Evolutionary conservation across 92 coral and sea anemone genomes (phyloP), one percentile per base, ranked within the genome.

Genomic region (Porites lobata): DNA sequence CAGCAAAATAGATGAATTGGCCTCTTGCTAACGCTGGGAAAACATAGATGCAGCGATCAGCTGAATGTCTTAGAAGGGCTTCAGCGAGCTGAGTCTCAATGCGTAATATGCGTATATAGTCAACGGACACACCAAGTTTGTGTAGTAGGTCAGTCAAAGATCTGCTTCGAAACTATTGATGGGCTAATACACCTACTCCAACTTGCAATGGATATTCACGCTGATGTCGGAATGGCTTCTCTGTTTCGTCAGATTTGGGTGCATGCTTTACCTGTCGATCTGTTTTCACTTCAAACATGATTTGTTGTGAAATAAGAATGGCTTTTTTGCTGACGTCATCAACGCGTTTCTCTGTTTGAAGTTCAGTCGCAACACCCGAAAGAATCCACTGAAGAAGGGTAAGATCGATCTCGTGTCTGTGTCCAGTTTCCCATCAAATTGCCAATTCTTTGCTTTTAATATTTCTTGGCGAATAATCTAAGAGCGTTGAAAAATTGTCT

Each of bases 381-480:
- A 86, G 68, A 86, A 78, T 69, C 84, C 90, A 86, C 81, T 75
- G 63, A 51, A 85, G 89, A 15, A 76, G 72, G 9, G 89, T 85
- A 52, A 76, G 54, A 65, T 86, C 65, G 77, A 47, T 2, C 58
- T 54, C 50, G 70, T 69, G 50, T 69, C 78, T 7, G 64, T 14
- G 67, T 68, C 19, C 50, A 86, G 72, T 29, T 18, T 59, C 1
- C 75, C 91, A 80, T 79, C 82, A 38, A 80, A 87, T 72, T 87
- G 87, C 87, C 91, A 88, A 78, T 9, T 67, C 29, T 38, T 65
- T 78, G 78, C 77, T 22, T 76, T 2, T 50, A 50, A 22, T 14
- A 86, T 86, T 76, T 86, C 90, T 50, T 72, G n/a, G 56, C 78
- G 79, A 53, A 86, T 22, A 52, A 86, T 81, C 82, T 81, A 81